phyloP scores from a whole-genome alignment of 1,140 invertebrate genomes.

The fruit fly (Drosophila melanogaster) region DNA sequence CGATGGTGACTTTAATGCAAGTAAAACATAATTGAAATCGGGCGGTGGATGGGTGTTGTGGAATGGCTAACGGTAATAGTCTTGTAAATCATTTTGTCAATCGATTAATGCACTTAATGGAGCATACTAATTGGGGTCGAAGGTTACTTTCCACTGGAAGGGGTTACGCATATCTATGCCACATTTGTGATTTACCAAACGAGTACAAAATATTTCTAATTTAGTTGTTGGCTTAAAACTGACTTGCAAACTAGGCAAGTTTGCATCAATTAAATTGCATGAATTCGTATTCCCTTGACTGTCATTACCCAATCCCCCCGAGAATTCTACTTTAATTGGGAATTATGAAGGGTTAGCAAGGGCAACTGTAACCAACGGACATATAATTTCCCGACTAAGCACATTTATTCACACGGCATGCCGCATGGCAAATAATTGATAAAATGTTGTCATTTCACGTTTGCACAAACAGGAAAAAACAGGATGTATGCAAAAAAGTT shows the following conservation, averaged over 20 bases:
- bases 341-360: slow-evolving; percentile 3
- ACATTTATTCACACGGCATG: slow-evolving; percentile 48
- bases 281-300: slow-evolving; percentile 1
- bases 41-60: neutral
- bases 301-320: slow-evolving; percentile 1
- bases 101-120: slow-evolving; percentile 50
- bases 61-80: slow-evolving; percentile 20
- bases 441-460: slow-evolving; percentile 35
- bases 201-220: neutral
- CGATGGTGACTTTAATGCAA: slow-evolving; percentile 45
- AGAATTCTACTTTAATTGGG: slow-evolving; percentile 6
- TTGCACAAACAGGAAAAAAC: slow-evolving; percentile 12
- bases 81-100: slow-evolving; percentile 52
- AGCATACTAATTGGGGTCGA: slow-evolving; percentile 34
- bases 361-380: slow-evolving; percentile 21
- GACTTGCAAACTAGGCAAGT: no score
- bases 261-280: slow-evolving; percentile 1
- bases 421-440: slow-evolving; percentile 39
- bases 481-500: slow-evolving; percentile 27
- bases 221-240: neutral
- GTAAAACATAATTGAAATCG: slow-evolving; percentile 30
- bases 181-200: no score
- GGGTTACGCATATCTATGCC: neutral
- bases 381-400: slow-evolving; percentile 40
- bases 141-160: neutral